phyloP scores from a whole-genome alignment of 2,797 vertebrate species.

The Microctenopoma stevenorrisi region DNA sequence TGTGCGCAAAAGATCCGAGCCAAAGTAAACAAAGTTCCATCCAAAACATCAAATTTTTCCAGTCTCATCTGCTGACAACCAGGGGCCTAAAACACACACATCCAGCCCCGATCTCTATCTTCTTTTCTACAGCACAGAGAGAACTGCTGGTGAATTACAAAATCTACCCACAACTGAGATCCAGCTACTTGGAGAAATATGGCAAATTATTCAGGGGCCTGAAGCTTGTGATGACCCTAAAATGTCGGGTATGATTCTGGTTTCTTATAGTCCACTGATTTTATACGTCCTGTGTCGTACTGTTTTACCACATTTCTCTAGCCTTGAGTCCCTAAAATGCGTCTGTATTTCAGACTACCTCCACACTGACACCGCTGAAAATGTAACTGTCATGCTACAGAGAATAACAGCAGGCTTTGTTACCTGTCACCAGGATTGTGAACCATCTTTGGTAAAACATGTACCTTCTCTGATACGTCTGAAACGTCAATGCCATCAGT shows the following conservation, averaged over 20 bases:
- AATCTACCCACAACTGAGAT: constrained; percentile 39
- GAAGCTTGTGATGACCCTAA: constrained; percentile 68
- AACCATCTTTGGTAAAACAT: constrained; percentile 12
- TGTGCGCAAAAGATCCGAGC: constrained; percentile 41
- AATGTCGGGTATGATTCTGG: constrained; percentile 59
- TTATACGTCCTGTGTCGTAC: constrained; percentile 37
- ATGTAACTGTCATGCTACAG: not conserved
- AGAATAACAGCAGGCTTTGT: not conserved
- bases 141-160: constrained; percentile 39
- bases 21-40: constrained; percentile 73
- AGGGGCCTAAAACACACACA: constrained; percentile 48
- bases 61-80: constrained; percentile 65
- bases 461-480: not conserved
- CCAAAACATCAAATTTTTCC: constrained; percentile 76
- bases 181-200: constrained; percentile 40
- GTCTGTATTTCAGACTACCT: not conserved
- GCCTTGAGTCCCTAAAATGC: constrained; percentile 5
- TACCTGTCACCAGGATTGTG: constrained; percentile 1
- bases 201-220: constrained; percentile 57
- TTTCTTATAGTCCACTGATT: constrained; percentile 50
- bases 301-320: constrained; percentile 30
- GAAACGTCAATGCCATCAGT: not conserved
- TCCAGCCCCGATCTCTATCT: not conserved
- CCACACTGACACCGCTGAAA: constrained; percentile 8
- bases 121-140: constrained; percentile 20